Conservation (phyloP, 2,888 invertebrate species). For the Ischnus inquisitorius region DNA sequence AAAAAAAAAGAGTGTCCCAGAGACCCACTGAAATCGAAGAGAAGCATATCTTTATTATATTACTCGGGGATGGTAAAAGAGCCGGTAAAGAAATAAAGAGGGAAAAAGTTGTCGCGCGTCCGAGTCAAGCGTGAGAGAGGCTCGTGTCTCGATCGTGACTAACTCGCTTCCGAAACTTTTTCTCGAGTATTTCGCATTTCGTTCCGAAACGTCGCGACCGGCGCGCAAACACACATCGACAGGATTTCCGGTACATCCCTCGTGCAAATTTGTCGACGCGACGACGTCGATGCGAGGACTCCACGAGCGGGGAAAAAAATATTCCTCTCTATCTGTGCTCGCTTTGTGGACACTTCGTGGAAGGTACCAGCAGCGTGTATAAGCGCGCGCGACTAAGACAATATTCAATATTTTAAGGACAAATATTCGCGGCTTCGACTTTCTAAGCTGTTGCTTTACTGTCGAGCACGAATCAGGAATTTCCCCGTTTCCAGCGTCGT, state of each 20-base stretch:
- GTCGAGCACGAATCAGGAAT: slow-evolving; percentile 55
- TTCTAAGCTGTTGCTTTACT: slow-evolving; percentile 40
- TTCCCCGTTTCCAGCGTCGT: slow-evolving; percentile 47
- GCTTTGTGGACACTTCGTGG: slow-evolving; percentile 51
- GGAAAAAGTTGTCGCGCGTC: slow-evolving; percentile 10
- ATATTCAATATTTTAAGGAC: slow-evolving; percentile 79
- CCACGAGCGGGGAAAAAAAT: slow-evolving; percentile 18
- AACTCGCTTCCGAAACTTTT: slow-evolving; percentile 12
- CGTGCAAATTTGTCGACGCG: slow-evolving; percentile 60
- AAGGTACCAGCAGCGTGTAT: slow-evolving; percentile 45
- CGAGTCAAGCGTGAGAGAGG: neutral
- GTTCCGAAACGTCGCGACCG: slow-evolving; percentile 3
- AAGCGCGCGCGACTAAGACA: slow-evolving; percentile 71
- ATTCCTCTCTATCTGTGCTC: slow-evolving; percentile 11
- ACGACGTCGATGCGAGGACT: slow-evolving; percentile 36
- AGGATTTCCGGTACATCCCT: slow-evolving; percentile 66
- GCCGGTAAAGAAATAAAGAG: slow-evolving; percentile 58
- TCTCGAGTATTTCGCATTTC: neutral
- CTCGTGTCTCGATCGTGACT: slow-evolving; percentile 53
- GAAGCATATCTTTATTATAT: slow-evolving; percentile 56
- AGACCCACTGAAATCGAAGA: slow-evolving; percentile 49
- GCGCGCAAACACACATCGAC: slow-evolving; percentile 37
- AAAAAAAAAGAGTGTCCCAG: slow-evolving; percentile 58
- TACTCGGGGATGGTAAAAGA: slow-evolving; percentile 23
- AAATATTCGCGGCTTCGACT: slow-evolving; percentile 71